phyloP scores from a whole-genome alignment of 2,797 vertebrate species.

The Pempheris klunzingeri region DNA sequence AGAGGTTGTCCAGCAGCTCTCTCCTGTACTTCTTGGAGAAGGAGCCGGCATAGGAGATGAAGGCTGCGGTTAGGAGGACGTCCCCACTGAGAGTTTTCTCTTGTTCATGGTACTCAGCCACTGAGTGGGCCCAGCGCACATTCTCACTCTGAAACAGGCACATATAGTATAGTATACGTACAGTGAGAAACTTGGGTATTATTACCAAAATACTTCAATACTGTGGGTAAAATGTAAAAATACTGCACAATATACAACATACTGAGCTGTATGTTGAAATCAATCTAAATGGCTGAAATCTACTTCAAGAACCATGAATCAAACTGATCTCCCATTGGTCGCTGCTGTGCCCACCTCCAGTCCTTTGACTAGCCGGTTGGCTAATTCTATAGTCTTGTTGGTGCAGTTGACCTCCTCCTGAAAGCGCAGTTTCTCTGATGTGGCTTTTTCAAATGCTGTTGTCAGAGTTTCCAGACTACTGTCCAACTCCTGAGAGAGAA shows the following conservation, averaged over 20 bases:
- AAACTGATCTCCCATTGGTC: conserved; percentile 76
- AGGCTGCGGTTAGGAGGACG: conserved; percentile 82
- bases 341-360: conserved; percentile 85
- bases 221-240: neutral
- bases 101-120: conserved; percentile 85
- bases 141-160: conserved; percentile 83
- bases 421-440: conserved; percentile 92
- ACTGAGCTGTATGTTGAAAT: too few relatives aligned
- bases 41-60: conserved; percentile 84
- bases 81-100: conserved; percentile 86
- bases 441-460: conserved; percentile 89
- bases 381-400: conserved; percentile 96
- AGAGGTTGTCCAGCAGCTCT: conserved; percentile 83
- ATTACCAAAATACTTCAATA: neutral
- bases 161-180: conserved; percentile 8
- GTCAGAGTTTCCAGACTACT: conserved; percentile 90
- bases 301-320: neutral
- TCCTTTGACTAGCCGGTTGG: conserved; percentile 97
- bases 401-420: conserved; percentile 95
- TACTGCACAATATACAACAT: neutral
- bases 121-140: conserved; percentile 84
- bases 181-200: neutral
- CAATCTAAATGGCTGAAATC: conserved; percentile 5
- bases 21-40: conserved; percentile 84
- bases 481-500: conserved; percentile 88